phyloP scores from a whole-genome alignment of 2,113 vertebrate genomes.

The Amia ocellicauda region DNA sequence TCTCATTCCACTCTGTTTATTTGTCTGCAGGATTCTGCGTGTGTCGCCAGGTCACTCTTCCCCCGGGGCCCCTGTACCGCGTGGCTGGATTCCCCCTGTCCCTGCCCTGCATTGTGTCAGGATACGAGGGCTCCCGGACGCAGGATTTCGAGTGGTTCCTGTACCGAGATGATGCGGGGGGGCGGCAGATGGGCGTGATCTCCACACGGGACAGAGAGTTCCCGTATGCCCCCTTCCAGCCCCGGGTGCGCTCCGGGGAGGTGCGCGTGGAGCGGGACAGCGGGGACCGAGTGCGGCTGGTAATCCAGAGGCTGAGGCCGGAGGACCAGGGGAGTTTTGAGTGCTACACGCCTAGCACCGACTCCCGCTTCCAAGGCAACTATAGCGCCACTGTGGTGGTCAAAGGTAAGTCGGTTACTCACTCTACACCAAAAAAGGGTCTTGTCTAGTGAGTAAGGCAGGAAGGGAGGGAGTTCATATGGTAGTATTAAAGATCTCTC shows the following conservation, averaged over 20 bases:
- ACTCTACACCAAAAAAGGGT: neutral
- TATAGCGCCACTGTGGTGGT: conserved; percentile 71
- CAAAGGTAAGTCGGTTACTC: conserved; percentile 60
- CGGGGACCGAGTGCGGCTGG: conserved; percentile 64
- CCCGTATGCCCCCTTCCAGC: conserved; percentile 62
- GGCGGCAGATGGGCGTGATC: conserved; percentile 66
- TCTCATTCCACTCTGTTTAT: neutral
- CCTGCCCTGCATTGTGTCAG: conserved; percentile 70
- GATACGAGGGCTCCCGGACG: conserved; percentile 68
- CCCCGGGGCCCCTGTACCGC: conserved; percentile 72
- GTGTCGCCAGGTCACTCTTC: conserved; percentile 72
- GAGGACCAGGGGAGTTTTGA: conserved; percentile 80
- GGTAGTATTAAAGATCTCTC: neutral
- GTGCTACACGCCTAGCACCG: conserved; percentile 83
- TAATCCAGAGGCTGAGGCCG: conserved; percentile 62
- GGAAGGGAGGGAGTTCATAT: no score
- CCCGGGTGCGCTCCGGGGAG: conserved; percentile 66
- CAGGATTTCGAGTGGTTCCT: conserved; percentile 87
- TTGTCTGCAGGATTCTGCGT: conserved; percentile 43
- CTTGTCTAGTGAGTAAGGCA: no score
- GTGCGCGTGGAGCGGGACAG: conserved; percentile 73
- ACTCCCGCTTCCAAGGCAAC: conserved; percentile 68
- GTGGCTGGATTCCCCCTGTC: conserved; percentile 73
- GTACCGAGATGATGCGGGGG: conserved; percentile 56
- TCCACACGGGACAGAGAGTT: conserved; percentile 75